These are phyloP conservation scores for Drosophila pallidifrons DNA, from an alignment of 1,140 invertebrate genomes.

Conservation along the genomic window DNA sequence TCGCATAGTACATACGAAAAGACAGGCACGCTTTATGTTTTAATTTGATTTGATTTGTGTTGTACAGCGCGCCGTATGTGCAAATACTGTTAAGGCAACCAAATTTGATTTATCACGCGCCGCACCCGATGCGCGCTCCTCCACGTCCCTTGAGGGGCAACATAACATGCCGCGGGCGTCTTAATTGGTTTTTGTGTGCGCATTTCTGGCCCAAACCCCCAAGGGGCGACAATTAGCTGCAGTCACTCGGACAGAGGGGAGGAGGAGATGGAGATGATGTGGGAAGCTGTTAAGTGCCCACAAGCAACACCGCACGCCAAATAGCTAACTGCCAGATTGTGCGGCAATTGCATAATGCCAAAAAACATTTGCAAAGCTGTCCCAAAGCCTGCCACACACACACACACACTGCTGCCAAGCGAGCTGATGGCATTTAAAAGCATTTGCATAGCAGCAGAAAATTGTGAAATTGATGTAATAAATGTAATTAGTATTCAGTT, in stretches of 20 bases:
- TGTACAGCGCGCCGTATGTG: conserved; percentile 73
- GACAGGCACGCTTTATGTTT: conserved; percentile 76
- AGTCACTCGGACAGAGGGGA: conserved; percentile 47
- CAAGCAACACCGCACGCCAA: conserved; percentile 49
- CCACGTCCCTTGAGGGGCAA: background rate
- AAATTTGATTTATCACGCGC: conserved; percentile 79
- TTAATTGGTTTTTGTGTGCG: conserved; percentile 75
- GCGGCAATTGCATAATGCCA: conserved; percentile 46
- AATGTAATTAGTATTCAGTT: no score
- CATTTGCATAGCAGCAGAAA: background rate
- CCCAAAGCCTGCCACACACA: conserved; percentile 22
- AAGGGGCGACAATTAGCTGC: conserved; percentile 71
- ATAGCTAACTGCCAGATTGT: conserved; percentile 52
- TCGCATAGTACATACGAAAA: conserved; percentile 10
- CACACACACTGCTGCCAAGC: background rate
- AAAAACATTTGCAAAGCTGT: conserved; percentile 35
- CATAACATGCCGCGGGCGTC: conserved; percentile 42
- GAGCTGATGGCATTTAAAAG: background rate
- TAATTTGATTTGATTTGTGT: conserved; percentile 85
- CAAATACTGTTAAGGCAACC: conserved; percentile 82
- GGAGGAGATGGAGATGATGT: background rate
- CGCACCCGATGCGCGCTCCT: background rate
- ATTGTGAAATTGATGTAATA: background rate
- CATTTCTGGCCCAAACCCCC: conserved; percentile 35
- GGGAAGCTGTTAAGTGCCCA: conserved; percentile 69